Evolutionary conservation across 1,140 invertebrate genomes (phyloP).

Genomic region (Atta texana): DNA sequence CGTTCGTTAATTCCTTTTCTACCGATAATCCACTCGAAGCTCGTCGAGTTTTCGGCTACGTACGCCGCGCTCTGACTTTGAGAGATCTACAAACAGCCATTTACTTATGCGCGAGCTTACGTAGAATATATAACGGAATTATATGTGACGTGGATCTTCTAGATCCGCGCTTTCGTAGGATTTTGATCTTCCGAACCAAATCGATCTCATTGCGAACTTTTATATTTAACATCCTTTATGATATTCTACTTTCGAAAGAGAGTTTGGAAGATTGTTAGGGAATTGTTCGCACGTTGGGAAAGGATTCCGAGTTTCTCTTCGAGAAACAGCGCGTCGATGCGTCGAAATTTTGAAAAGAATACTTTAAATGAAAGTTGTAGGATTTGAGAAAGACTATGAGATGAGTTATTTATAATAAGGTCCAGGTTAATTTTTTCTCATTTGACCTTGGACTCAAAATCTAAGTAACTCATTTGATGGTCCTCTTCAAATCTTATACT

Average conservation of each 20-base stretch:
- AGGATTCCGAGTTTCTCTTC: too few relatives aligned
- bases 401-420: too few relatives aligned
- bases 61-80: conserved; percentile 62
- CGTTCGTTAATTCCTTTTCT: conserved; percentile 76
- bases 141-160: not conserved
- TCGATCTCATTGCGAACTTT: not conserved
- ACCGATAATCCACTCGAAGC: conserved; percentile 76
- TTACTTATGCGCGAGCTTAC: conserved; percentile 68
- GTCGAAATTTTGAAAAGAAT: too few relatives aligned
- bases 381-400: too few relatives aligned
- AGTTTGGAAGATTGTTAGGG: not conserved
- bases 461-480: too few relatives aligned
- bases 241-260: not conserved
- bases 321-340: too few relatives aligned
- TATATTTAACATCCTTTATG: not conserved
- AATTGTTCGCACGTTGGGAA: not conserved
- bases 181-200: conserved; percentile 32
- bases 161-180: not conserved
- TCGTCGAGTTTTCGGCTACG: conserved; percentile 69
- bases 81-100: conserved; percentile 76
- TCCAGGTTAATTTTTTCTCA: not conserved
- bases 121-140: conserved; percentile 5
- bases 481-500: too few relatives aligned
- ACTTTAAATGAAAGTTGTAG: too few relatives aligned
- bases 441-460: not conserved